Base-by-base conservation (phyloP, 2,113 vertebrate genomes). In the Sardina pilchardus region DNA sequence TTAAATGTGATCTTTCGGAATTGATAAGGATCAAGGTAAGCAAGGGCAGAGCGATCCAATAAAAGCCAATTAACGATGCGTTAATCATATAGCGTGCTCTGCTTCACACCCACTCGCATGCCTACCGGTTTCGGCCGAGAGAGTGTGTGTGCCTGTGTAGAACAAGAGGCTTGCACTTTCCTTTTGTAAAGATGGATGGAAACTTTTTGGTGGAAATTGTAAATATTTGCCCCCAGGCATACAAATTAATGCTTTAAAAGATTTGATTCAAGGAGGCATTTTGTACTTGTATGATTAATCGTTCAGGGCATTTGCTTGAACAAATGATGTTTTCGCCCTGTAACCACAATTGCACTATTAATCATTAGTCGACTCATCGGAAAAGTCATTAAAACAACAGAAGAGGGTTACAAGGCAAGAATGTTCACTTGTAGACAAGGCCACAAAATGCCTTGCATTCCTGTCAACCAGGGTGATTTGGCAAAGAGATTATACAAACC, bases 221-320 rank as follows among this genome's bases (percentile, higher is more conserved):
- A 42, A 87, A 88, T 89, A 81, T 1, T 17, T 81, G 48, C 86
- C 89, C 91, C 83, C 9, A 34, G 87, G 93, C 85, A 86, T 26
- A n/a, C n/a, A 67, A 50, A 47, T 91, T 92, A 85, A 86, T 89
- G 89, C 91, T 87, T 80, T 63, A 83, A 45, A 45, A 53, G 85
- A 89, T 83, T 89, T 91, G 90, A 92, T 90, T 87, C 47, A 88
- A 88, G 87, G 56, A 89, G 91, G 91, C 90, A 21, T 80, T 67
- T 84, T 30, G n/a, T n/a, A 85, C 84, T 88, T 85, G 59, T 84
- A 34, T 53, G 81, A 83, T 83, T 89, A 86, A 85, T 91, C 83
- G 89, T 91, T 89, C 85, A 90, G 87, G 87, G 88, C 89, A 81
- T 88, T 92, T 88, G 89, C 90, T 90, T 90, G 80, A 50, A 30